Base-by-base conservation (phyloP, 2,888 invertebrate species). In the Papilio elwesi region DNA sequence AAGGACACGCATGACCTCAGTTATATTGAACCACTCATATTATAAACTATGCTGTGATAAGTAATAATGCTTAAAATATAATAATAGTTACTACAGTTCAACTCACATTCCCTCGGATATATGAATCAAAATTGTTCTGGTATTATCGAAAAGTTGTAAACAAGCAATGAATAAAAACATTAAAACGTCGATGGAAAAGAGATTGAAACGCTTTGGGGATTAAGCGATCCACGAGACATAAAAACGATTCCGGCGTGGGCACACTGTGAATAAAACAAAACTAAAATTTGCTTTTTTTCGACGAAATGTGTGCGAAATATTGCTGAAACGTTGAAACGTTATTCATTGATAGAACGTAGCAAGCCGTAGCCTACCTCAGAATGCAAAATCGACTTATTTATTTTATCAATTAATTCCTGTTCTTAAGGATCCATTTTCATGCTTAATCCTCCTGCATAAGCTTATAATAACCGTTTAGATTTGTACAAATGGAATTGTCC, bases 171-270 rank as follows among this genome's bases (percentile, higher is more conserved):
- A 62, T 62, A 62, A 62, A 62, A 67, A 67, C 66, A 67, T 43
- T 52, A 52, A 67, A 67, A 67, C 66, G 52, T 15, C 66, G 52
- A 52, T 67, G 43, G 66, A 67, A 62, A 53, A 67, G 66, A 67
- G 66, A 67, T 67, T 67, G 52, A 67, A 67, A 16, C 66, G 66
- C 51, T 67, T 67, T 53, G 51, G 52, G 43, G 51, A 67, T 67
- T 67, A 67, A 67, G 66, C 66, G 52, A 53, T 53, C 43, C 52
- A 43, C 52, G 66, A 43, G 53, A 67, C 51, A 67, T 52, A 67
- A 67, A 67, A 67, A 67, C 66, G 43, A 62, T 62, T 62, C 59
- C 66, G 36, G 43, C 66, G 38, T 15, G 66, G 38, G 52, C 53
- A 43, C 43, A 67, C 52, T 67, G 66, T 66, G 52, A 67, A 67